Evolutionary conservation across 2,888 invertebrate genomes (phyloP), one percentile per base, ranked within the genome.

Genomic region (Apodemia zela): DNA sequence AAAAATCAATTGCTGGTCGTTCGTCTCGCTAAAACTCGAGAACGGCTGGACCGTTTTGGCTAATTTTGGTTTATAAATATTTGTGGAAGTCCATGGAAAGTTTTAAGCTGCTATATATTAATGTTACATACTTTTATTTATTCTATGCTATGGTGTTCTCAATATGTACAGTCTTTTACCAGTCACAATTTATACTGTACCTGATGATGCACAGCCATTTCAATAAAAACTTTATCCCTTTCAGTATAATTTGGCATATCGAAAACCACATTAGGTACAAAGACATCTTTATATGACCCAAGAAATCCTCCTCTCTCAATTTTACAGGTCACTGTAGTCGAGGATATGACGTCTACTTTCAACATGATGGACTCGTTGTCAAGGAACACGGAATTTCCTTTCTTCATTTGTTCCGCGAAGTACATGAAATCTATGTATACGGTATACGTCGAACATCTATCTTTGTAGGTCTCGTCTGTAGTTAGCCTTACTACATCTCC

Each of bases 311-410:
- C 90, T 68, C 83, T 80, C 69, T 84, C 84, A 51, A 91, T 80
- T 68, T 77, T 85, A 61, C 91, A 91, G 0, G 89, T 90, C 15
- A 89, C 67, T 0, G 89, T 90, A 0, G 87, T 82, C 0, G 81
- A 66, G 0, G 90, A 88, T 67, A 90, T 84, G 17, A 89, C 75
- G 69, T 90, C 93, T 10, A 96, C 96, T 73, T 94, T 93, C n/a
- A 97, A 85, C 68, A 94, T 93, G 64, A 97, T 95, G 7, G 94
- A 92, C 67, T 97, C 97, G 82, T 97, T 96, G 71, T 93, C 93
- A 6, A 94, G 67, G 7, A 91, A 71, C 3, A 94, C 71, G 3
- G 70, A 70, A 69, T 93, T 89, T 5, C 92, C 92, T 68, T 92
- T 93, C 47, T 82, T 85, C 60, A 93, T 66, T 69, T 89, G 86